Conservation (phyloP, 1,140 invertebrate species). For the Ladona fulva region DNA sequence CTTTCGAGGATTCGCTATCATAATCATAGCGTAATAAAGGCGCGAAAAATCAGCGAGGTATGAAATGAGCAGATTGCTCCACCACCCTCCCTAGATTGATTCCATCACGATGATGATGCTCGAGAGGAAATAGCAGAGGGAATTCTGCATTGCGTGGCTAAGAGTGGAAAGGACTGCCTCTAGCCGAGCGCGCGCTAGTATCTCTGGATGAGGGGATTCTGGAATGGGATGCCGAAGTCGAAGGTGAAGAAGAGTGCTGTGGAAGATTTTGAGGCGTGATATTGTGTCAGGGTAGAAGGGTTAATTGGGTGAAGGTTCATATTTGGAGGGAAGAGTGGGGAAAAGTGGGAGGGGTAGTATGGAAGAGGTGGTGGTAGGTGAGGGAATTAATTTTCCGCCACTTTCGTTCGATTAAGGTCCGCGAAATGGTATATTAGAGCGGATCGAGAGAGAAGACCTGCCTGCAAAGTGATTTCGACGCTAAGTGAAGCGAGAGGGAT, state of each 20-base stretch:
- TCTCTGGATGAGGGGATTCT: neutral
- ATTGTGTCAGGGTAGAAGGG: no score
- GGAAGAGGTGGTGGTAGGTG: neutral
- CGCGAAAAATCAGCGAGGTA: neutral
- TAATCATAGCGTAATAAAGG: no score
- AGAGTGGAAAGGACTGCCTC: no score
- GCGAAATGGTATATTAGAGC: neutral
- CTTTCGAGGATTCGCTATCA: no score
- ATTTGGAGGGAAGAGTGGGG: no score
- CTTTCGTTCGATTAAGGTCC: neutral
- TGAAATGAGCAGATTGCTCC: neutral
- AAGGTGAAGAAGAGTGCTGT: no score
- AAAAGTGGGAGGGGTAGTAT: neutral
- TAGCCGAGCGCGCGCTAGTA: no score
- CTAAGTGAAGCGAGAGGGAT: neutral
- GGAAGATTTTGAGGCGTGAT: no score
- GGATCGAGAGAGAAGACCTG: neutral
- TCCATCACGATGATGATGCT: neutral
- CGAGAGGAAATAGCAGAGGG: neutral
- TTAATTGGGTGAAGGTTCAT: no score
- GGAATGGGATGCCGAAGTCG: neutral
- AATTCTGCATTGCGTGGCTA: no score
- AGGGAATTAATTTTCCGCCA: conserved; percentile 4
- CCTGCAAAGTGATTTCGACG: neutral
- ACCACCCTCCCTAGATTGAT: neutral